A percentile compares a stretch with the other conserved stretches of the same genome.
Conservation (phyloP, 2,113 vertebrate genomes). For the Mohoua ochrocephala region DNA sequence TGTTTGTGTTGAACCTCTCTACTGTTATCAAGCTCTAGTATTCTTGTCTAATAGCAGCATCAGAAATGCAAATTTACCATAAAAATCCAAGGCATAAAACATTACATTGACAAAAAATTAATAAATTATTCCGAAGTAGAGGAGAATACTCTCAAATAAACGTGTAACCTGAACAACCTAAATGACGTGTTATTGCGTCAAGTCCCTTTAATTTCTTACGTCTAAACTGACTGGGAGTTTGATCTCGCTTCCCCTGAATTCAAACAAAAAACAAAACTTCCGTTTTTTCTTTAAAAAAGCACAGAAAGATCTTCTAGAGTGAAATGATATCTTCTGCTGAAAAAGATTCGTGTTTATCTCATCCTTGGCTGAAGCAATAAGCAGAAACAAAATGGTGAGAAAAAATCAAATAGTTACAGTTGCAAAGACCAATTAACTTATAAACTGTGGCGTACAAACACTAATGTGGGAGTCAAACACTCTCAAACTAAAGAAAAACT, state of each 20-base stretch:
- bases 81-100: neutral
- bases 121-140: neutral
- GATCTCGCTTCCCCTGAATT: neutral
- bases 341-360: neutral
- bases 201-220: neutral
- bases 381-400: neutral
- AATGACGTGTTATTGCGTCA: neutral
- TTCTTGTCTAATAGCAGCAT: neutral
- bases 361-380: neutral
- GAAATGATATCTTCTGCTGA: neutral
- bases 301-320: neutral
- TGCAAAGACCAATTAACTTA: neutral
- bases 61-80: neutral
- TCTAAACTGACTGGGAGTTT: neutral
- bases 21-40: neutral
- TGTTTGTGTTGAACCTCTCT: neutral
- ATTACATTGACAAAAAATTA: neutral
- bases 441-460: neutral
- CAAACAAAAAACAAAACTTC: neutral
- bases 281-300: neutral
- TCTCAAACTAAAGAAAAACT: neutral
- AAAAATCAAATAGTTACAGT: neutral
- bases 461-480: slow-evolving; percentile 3
- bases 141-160: neutral
- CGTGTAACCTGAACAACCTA: neutral